A percentile compares a stretch with the other conserved stretches of the same genome.
These are phyloP conservation scores for Pelodytes ibericus DNA, from an alignment of 2,797 vertebrate species.

Conservation along the genomic window DNA sequence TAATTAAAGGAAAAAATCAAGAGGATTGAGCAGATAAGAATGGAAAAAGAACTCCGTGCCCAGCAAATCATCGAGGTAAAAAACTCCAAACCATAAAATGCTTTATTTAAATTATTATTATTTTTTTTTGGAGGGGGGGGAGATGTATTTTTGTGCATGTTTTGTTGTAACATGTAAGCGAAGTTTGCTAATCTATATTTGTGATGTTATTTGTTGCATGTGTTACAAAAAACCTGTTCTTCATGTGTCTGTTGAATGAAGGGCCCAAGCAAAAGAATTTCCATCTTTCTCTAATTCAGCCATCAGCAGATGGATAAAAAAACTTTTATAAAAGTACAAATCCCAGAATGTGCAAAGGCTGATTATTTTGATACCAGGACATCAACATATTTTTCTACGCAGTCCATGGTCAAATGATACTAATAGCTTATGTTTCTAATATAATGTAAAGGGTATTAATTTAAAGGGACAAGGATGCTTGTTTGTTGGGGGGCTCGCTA, in stretches of 20 bases:
- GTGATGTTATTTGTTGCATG: not conserved
- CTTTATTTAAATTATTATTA: not conserved
- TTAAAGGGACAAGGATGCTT: no score
- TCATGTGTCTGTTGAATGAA: not conserved
- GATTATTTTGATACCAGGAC: no score
- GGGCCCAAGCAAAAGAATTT: not conserved
- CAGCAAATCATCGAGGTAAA: conserved; percentile 95
- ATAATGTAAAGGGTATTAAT: no score
- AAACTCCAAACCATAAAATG: not conserved
- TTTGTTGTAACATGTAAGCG: conserved; percentile 9
- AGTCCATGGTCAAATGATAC: no score
- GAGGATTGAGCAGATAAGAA: conserved; percentile 93
- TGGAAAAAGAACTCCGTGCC: conserved; percentile 95
- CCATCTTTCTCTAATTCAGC: not conserved
- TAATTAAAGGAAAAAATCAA: conserved; percentile 90
- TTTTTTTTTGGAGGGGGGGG: no score
- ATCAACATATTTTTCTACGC: no score
- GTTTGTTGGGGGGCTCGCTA: no score
- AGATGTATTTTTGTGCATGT: not conserved
- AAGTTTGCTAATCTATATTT: conserved; percentile 14
- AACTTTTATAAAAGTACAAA: no score
- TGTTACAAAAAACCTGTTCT: not conserved
- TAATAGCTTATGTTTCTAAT: no score
- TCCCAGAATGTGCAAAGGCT: no score
- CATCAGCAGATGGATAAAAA: no score